Conservation (phyloP, 1,140 invertebrate species). For the Aphelenchoides fujianensis region DNA sequence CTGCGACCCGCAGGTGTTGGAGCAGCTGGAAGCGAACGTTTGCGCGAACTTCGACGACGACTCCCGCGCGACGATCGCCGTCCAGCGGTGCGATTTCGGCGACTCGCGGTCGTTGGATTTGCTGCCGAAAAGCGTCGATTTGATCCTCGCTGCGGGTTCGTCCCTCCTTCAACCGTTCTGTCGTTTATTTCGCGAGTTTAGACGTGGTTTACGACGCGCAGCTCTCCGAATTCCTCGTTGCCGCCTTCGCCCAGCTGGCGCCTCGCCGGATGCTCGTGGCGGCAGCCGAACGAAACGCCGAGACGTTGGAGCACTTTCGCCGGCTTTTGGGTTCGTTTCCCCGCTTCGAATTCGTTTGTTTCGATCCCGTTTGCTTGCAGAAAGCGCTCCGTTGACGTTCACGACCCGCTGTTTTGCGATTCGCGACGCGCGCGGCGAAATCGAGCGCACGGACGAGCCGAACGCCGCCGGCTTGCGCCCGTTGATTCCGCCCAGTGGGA, state of each 20-base stretch:
- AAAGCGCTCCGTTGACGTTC: too few relatives aligned
- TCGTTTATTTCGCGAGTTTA: slow-evolving; percentile 24
- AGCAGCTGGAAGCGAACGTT: slow-evolving; percentile 26
- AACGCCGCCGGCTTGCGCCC: too few relatives aligned
- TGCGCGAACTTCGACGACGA: slow-evolving; percentile 23
- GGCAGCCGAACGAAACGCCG: background rate
- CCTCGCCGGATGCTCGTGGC: background rate
- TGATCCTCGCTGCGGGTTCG: slow-evolving; percentile 31
- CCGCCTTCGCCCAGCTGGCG: background rate
- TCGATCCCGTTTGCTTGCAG: too few relatives aligned
- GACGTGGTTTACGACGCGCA: slow-evolving; percentile 33
- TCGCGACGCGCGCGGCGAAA: too few relatives aligned
- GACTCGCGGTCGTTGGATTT: background rate
- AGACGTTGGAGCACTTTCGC: slow-evolving; percentile 7
- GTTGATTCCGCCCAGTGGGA: too few relatives aligned
- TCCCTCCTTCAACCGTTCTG: slow-evolving; percentile 17
- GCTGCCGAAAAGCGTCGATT: background rate
- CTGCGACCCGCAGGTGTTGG: slow-evolving; percentile 28
- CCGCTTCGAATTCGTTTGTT: too few relatives aligned
- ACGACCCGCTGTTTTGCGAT: too few relatives aligned
- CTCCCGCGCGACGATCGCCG: too few relatives aligned
- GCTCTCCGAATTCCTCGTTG: slow-evolving; percentile 18
- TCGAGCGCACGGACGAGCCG: too few relatives aligned
- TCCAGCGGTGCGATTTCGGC: slow-evolving; percentile 25
- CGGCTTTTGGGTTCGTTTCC: background rate